These are phyloP conservation scores for Corythornis leucogaster DNA, from an alignment of 2,797 vertebrate genomes.

Conservation along the genomic window DNA sequence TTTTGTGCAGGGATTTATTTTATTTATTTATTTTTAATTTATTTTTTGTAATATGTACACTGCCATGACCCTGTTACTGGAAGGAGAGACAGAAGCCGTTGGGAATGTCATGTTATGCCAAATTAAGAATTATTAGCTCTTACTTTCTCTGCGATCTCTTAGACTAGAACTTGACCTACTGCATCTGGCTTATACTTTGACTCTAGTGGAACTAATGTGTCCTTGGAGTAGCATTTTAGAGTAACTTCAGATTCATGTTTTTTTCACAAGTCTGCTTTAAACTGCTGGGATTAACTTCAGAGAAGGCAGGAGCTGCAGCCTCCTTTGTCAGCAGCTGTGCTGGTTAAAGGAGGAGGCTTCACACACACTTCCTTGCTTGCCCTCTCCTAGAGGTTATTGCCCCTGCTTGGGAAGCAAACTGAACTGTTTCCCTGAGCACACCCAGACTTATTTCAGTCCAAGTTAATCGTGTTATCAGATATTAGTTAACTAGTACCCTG, in stretches of 20 bases:
- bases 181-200: slow-evolving; percentile 4
- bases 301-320: slow-evolving; percentile 5
- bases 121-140: slow-evolving; percentile 61
- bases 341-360: slow-evolving; percentile 1
- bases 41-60: not conserved
- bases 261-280: slow-evolving; percentile 46
- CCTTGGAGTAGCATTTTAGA: slow-evolving; percentile 55
- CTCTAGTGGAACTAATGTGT: slow-evolving; percentile 64
- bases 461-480: not conserved
- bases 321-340: slow-evolving; percentile 51
- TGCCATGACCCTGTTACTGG: slow-evolving; percentile 7
- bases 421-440: not conserved
- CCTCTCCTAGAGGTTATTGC: not conserved
- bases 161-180: slow-evolving; percentile 17
- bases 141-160: slow-evolving; percentile 44
- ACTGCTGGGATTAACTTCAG: slow-evolving; percentile 54
- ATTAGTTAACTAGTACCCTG: not conserved
- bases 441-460: not conserved
- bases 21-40: too few relatives aligned
- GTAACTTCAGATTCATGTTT: slow-evolving; percentile 30
- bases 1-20: slow-evolving; percentile 2
- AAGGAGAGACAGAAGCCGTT: slow-evolving; percentile 37
- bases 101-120: slow-evolving; percentile 42
- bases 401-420: not conserved
- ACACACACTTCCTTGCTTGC: fast-evolving